Percentiles rank a stretch among this genome's conserved stretches.
Evolutionary conservation across 2,888 invertebrate genomes (phyloP).

Genomic region (Sipha maydis): DNA sequence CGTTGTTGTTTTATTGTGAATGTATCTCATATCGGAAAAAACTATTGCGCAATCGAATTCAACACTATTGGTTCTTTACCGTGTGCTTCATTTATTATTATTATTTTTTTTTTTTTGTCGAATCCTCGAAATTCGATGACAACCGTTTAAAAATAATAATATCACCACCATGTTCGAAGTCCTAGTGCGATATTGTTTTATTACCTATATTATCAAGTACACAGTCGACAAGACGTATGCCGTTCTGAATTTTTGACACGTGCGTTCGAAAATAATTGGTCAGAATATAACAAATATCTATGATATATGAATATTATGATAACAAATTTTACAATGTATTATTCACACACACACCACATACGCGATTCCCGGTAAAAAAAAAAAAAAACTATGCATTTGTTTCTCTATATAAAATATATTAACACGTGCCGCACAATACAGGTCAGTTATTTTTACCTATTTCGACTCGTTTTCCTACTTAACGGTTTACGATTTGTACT

Average conservation of each 20-base stretch:
- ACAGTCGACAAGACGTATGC: not conserved
- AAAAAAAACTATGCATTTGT: not conserved
- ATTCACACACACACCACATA: not conserved
- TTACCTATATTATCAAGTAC: not conserved
- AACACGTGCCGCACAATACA: not conserved
- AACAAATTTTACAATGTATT: no score
- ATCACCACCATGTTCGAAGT: not conserved
- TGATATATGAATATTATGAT: no score
- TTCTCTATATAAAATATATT: not conserved
- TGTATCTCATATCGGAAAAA: no score
- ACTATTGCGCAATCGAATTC: no score
- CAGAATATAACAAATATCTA: not conserved
- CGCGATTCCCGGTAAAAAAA: not conserved
- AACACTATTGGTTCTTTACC: no score
- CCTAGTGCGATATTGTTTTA: not conserved
- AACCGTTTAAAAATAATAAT: not conserved
- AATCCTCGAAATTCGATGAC: not conserved
- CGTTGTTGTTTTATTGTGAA: no score
- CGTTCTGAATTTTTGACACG: not conserved
- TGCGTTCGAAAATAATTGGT: not conserved
- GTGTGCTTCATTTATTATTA: no score
- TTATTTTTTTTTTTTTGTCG: not conserved
- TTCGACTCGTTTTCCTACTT: not conserved
- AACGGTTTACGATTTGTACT: not conserved
- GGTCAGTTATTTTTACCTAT: not conserved